Percentiles rank a stretch among this genome's conserved stretches.
Evolutionary conservation across 2,113 vertebrate species (phyloP).

Genomic region (Aphelocoma coerulescens): DNA sequence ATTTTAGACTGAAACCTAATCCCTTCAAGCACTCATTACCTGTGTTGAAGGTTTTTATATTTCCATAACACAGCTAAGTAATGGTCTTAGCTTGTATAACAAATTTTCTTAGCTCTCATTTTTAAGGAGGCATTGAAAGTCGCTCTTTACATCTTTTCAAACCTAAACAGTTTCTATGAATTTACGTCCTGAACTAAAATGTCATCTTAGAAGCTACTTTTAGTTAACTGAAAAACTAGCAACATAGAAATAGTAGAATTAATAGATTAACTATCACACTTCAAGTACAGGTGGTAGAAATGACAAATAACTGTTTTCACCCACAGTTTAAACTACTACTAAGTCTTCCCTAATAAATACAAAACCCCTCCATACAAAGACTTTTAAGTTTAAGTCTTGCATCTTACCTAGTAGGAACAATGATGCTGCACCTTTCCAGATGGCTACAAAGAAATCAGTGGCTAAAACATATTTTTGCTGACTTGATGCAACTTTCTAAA

Average conservation of each 20-base stretch:
- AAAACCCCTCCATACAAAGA: not conserved
- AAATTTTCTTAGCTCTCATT: not conserved
- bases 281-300: not conserved
- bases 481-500: conserved; percentile 17
- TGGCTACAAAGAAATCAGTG: not conserved
- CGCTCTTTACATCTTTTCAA: not conserved
- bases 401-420: conserved; percentile 35
- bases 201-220: not conserved
- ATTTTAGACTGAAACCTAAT: not conserved
- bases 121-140: not conserved
- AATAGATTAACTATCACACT: not conserved
- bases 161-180: not conserved
- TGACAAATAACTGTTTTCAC: not conserved
- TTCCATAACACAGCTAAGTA: not conserved
- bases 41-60: not conserved
- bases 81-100: not conserved
- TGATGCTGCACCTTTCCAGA: conserved; percentile 6
- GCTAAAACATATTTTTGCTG: not conserved
- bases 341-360: not conserved
- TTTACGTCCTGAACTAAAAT: not conserved
- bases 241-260: not conserved
- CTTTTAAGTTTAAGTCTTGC: not conserved
- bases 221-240: not conserved
- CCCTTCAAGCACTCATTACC: not conserved
- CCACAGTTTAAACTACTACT: not conserved